A percentile compares a stretch with the other conserved stretches of the same genome.
phyloP scores from a whole-genome alignment of 2,797 vertebrate species.

The Choloepus didactylus region DNA sequence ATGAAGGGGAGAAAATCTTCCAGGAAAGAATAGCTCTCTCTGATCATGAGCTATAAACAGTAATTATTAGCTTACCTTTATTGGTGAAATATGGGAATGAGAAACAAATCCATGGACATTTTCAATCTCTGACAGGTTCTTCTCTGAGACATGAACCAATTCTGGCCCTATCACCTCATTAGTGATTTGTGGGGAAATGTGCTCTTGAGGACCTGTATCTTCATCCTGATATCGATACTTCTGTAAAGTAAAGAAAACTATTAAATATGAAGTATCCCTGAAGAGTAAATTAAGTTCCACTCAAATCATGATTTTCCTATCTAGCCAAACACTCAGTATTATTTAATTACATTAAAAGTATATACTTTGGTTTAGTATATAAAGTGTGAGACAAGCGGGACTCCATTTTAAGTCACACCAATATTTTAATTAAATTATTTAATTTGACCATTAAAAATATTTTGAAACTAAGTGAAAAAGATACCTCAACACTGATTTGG shows the following conservation, averaged over 20 bases:
- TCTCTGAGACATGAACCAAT: slow-evolving; percentile 96
- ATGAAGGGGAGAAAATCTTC: background rate
- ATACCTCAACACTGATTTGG: slow-evolving; percentile 3
- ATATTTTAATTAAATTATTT: slow-evolving; percentile 40
- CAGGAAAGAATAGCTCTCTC: background rate
- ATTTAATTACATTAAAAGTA: slow-evolving; percentile 31
- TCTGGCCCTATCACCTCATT: slow-evolving; percentile 92
- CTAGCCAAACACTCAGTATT: slow-evolving; percentile 51
- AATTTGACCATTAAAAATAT: slow-evolving; percentile 30
- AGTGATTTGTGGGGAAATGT: slow-evolving; percentile 92
- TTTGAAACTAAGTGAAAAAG: background rate
- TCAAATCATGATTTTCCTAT: slow-evolving; percentile 60
- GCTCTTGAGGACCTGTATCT: slow-evolving; percentile 93
- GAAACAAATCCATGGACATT: slow-evolving; percentile 97
- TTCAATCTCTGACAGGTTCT: slow-evolving; percentile 96
- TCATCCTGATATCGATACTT: slow-evolving; percentile 97
- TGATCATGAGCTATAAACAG: background rate
- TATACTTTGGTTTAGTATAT: slow-evolving; percentile 28
- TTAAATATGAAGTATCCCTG: slow-evolving; percentile 38
- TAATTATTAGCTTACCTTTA: slow-evolving; percentile 92
- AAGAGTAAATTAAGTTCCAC: slow-evolving; percentile 11
- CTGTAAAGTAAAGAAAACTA: slow-evolving; percentile 85
- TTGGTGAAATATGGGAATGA: slow-evolving; percentile 96
- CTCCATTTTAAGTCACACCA: slow-evolving; percentile 24
- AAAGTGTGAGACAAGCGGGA: slow-evolving; percentile 3